phyloP scores from a whole-genome alignment of 2,797 vertebrate species.

The Xenops minutus region DNA sequence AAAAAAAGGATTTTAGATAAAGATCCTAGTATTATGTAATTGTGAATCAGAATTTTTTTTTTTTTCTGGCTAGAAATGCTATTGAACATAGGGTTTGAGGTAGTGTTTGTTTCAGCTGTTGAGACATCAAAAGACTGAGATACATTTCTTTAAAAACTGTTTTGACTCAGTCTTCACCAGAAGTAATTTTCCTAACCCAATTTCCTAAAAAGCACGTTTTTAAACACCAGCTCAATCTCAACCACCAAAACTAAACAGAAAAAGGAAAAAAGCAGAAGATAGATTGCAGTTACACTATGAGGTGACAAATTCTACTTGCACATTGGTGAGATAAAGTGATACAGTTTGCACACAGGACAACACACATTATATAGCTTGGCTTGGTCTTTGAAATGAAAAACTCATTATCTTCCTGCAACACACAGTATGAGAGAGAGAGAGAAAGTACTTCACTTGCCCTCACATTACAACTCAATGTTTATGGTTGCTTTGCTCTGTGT shows the following conservation, averaged over 20 bases:
- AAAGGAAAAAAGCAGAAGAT: background rate
- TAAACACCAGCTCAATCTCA: background rate
- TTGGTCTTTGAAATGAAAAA: background rate
- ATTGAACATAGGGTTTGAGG: background rate
- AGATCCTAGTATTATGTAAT: background rate
- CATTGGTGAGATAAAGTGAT: background rate
- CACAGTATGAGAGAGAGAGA: background rate
- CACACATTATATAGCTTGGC: background rate
- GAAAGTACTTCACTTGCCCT: background rate
- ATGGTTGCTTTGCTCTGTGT: background rate
- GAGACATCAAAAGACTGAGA: background rate
- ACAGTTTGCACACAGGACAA: background rate
- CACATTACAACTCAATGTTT: background rate
- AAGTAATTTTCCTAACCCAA: background rate
- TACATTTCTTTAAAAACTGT: background rate
- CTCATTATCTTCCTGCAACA: background rate
- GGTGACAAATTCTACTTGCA: background rate
- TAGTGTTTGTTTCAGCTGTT: background rate
- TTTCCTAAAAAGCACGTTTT: background rate
- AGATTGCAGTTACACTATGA: background rate
- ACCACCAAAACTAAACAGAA: background rate
- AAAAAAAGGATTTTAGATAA: background rate
- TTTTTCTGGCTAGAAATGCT: background rate
- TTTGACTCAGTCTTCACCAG: background rate
- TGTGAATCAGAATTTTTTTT: background rate